Evolutionary conservation across 2,797 vertebrate species (phyloP).

Genomic region (Spinibarbus caldwelli): DNA sequence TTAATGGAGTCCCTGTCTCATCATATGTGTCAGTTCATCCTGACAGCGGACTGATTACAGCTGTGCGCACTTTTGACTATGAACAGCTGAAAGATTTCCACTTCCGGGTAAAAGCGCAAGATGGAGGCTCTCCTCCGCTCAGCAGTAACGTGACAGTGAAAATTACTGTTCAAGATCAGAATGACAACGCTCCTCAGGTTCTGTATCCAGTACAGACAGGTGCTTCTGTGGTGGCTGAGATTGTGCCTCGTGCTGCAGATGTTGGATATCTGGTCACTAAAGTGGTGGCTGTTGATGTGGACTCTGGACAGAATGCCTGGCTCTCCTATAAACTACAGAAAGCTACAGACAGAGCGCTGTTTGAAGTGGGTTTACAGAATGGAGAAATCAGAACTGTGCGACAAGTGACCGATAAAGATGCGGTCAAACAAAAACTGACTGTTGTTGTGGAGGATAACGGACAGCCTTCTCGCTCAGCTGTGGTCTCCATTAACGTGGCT

Average conservation of each 20-base stretch:
- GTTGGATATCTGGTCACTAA: conserved; percentile 74
- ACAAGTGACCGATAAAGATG: conserved; percentile 68
- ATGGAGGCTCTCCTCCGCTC: conserved; percentile 73
- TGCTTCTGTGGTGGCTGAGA: conserved; percentile 68
- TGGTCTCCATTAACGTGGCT: conserved; percentile 66
- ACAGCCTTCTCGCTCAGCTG: conserved; percentile 76
- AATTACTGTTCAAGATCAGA: conserved; percentile 67
- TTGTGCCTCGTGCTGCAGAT: conserved; percentile 63
- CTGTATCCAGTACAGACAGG: conserved; percentile 59
- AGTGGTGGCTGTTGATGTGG: conserved; percentile 76
- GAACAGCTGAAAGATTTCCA: conserved; percentile 52
- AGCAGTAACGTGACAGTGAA: conserved; percentile 66
- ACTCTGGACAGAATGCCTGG: conserved; percentile 80
- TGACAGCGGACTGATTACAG: conserved; percentile 53
- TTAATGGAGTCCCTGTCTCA: conserved; percentile 55
- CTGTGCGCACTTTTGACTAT: conserved; percentile 50
- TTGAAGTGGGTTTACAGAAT: conserved; percentile 69
- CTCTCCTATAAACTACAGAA: conserved; percentile 78
- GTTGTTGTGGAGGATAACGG: conserved; percentile 77
- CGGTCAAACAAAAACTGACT: conserved; percentile 63
- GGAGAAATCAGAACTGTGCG: conserved; percentile 73
- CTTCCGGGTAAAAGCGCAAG: conserved; percentile 66
- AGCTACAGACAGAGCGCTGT: conserved; percentile 70
- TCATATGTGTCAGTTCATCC: conserved; percentile 66
- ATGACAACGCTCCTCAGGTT: conserved; percentile 29